Conservation (phyloP, 2,888 invertebrate species). For the Drosophila heteroneura region DNA sequence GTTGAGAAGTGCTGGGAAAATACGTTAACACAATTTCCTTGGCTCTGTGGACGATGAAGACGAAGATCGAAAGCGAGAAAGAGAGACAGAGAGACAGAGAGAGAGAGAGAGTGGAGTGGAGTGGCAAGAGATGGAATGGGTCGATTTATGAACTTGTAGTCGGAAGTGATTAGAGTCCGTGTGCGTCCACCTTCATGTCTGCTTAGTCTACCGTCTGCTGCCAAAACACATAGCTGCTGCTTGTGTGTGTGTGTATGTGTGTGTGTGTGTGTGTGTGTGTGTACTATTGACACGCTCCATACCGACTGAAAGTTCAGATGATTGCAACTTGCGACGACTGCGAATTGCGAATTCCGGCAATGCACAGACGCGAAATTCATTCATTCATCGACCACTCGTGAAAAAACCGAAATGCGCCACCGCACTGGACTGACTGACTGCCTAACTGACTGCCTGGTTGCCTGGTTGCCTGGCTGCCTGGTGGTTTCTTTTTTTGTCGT, state of each 20-base stretch:
- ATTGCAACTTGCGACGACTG: conserved; percentile 40
- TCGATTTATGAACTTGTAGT: conserved; percentile 74
- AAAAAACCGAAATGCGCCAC: conserved; percentile 31
- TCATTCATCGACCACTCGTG: conserved; percentile 55
- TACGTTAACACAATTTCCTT: conserved; percentile 51
- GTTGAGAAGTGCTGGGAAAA: conserved; percentile 50
- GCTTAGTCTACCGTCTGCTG: conserved; percentile 11
- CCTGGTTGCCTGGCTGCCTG: not conserved
- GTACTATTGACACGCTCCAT: conserved; percentile 77
- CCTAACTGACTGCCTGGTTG: conserved; percentile 5
- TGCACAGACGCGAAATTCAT: conserved; percentile 72
- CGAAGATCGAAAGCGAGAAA: not conserved
- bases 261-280: conserved; percentile 39
- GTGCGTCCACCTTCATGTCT: conserved; percentile 50
- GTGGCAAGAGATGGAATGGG: conserved; percentile 12
- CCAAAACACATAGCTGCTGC: conserved; percentile 1
- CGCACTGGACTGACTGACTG: conserved; percentile 12
- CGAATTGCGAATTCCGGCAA: conserved; percentile 57
- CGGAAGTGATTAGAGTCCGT: conserved; percentile 73
- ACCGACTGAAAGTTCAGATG: conserved; percentile 50
- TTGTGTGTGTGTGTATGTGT: conserved; percentile 12
- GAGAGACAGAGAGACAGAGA: not conserved
- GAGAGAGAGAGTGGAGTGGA: not conserved
- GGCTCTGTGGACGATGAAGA: conserved; percentile 2
- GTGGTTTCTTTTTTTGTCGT: not conserved